These are phyloP conservation scores for Platycercus adscitus DNA, from an alignment of 2,113 vertebrate genomes.

Conservation along the genomic window DNA sequence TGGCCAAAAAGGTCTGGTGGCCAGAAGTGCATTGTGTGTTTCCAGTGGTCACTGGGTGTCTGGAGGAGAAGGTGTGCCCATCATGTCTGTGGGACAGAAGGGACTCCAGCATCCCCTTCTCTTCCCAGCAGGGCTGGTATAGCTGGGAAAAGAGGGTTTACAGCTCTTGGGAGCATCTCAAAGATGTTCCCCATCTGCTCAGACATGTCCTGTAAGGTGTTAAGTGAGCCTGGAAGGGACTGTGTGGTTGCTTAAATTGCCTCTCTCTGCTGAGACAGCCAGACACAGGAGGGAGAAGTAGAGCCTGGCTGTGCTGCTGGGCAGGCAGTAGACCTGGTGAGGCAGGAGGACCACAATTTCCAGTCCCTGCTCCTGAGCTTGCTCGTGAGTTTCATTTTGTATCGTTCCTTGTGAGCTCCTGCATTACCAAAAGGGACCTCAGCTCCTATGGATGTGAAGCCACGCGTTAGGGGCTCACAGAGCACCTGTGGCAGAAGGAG, in stretches of 20 bases:
- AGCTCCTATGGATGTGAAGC: not conserved
- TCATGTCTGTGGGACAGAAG: not conserved
- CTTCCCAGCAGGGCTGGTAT: not conserved
- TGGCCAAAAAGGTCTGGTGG: not conserved
- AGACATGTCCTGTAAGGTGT: not conserved
- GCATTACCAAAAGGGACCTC: not conserved
- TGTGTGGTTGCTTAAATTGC: not conserved
- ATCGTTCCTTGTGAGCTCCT: not conserved
- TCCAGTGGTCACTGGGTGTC: not conserved
- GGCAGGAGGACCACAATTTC: not conserved
- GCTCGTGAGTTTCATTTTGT: not conserved
- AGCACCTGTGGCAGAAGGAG: not conserved
- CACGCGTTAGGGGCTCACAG: fast-evolving
- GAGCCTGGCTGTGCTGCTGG: fast-evolving
- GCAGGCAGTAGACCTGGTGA: fast-evolving
- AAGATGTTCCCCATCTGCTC: fast-evolving
- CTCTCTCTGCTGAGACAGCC: not conserved
- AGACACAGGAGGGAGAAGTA: not conserved
- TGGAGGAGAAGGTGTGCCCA: not conserved
- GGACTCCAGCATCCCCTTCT: not conserved
- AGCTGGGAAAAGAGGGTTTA: not conserved
- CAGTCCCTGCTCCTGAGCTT: not conserved
- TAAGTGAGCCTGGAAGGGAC: not conserved
- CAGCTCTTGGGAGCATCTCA: not conserved
- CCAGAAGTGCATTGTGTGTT: not conserved